A percentile compares a stretch with the other conserved stretches of the same genome.
Conservation (phyloP, 1,140 invertebrate genomes). For the Conus ventricosus region DNA sequence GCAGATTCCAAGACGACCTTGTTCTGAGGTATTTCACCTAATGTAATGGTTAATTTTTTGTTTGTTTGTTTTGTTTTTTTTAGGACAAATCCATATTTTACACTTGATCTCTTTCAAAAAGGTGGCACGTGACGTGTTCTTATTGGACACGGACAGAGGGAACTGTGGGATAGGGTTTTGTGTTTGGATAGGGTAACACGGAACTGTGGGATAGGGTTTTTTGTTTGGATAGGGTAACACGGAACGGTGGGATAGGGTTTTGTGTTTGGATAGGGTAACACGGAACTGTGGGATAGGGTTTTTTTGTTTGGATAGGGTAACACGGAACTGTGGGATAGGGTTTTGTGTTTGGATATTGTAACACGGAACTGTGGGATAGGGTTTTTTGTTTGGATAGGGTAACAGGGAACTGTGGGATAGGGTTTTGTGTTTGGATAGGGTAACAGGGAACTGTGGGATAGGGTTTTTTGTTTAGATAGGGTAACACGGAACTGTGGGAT, state of each 20-base stretch:
- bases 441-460: too few relatives aligned
- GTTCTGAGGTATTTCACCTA: background rate
- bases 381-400: background rate
- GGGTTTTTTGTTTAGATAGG: background rate
- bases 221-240: background rate
- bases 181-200: background rate
- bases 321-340: background rate
- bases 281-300: background rate
- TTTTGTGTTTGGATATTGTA: background rate
- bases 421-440: background rate
- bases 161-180: background rate
- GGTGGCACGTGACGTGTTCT: background rate
- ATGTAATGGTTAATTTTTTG: too few relatives aligned
- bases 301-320: background rate
- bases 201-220: background rate
- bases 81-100: too few relatives aligned
- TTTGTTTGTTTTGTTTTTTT: too few relatives aligned
- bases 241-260: background rate
- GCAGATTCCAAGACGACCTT: background rate
- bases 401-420: too few relatives aligned
- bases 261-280: background rate
- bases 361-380: background rate
- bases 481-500: background rate
- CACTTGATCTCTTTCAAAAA: background rate
- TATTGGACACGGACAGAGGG: too few relatives aligned